phyloP scores from a whole-genome alignment of 2,888 invertebrate species.

The Phrixothrix hirtus region DNA sequence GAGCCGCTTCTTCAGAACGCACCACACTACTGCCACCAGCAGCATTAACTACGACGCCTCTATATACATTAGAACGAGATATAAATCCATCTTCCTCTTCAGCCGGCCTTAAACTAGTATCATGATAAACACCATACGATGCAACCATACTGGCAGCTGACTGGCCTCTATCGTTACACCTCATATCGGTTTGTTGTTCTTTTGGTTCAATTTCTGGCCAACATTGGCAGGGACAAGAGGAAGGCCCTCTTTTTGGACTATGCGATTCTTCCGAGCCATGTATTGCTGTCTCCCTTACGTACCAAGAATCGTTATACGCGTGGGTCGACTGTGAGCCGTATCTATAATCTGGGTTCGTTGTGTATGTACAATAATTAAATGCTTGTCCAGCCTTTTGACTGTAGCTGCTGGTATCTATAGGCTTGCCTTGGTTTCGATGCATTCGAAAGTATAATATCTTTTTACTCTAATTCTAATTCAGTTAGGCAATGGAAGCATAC shows the following conservation, averaged over 20 bases:
- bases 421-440: constrained; percentile 37
- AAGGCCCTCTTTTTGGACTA: constrained; percentile 26
- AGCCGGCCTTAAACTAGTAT: constrained; percentile 42
- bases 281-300: constrained; percentile 42
- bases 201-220: constrained; percentile 30
- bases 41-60: constrained; percentile 53
- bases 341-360: constrained; percentile 31
- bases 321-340: constrained; percentile 40
- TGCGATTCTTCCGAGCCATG: constrained; percentile 27
- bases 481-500: too few relatives aligned
- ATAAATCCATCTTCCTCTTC: constrained; percentile 51
- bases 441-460: constrained; percentile 11
- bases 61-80: constrained; percentile 43
- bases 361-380: constrained; percentile 30
- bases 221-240: constrained; percentile 32
- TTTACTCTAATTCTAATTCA: too few relatives aligned
- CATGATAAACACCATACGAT: constrained; percentile 56
- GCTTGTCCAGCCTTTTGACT: constrained; percentile 37
- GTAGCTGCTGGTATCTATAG: constrained; percentile 37
- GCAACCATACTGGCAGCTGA: constrained; percentile 49
- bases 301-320: constrained; percentile 49
- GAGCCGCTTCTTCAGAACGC: constrained; percentile 30
- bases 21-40: constrained; percentile 50
- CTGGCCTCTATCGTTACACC: constrained; percentile 24
- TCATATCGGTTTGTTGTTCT: constrained; percentile 18